Conservation (phyloP, 1,140 invertebrate species). For the Apis florea region DNA sequence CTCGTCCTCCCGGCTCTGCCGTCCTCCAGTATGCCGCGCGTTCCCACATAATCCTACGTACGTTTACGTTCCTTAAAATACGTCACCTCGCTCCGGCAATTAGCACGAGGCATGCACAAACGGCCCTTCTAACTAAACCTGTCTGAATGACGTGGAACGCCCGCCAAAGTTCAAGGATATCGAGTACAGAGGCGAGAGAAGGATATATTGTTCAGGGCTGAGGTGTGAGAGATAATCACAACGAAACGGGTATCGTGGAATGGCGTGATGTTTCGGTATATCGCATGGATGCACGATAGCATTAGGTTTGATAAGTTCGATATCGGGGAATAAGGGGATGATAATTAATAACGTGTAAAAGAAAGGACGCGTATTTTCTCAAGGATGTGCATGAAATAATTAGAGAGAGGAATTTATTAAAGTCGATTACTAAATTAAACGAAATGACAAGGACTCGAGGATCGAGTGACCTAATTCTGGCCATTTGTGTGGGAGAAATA, state of each 20-base stretch:
- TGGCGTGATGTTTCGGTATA: background rate
- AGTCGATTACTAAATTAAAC: background rate
- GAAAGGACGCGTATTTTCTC: background rate
- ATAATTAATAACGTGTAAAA: background rate
- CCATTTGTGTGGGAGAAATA: background rate
- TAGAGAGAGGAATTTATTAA: background rate
- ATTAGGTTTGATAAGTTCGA: background rate
- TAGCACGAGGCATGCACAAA: conserved; percentile 45
- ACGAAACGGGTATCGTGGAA: background rate
- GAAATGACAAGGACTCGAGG: too few species aligned
- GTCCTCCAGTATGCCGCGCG: background rate
- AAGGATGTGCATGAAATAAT: background rate
- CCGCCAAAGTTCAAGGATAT: conserved; percentile 39
- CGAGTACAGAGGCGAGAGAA: background rate
- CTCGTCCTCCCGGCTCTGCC: conserved; percentile 22
- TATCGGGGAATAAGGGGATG: too few species aligned
- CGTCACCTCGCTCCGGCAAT: conserved; percentile 50
- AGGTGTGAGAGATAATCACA: conserved; percentile 9
- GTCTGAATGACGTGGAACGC: background rate
- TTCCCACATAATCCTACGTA: conserved; percentile 34
- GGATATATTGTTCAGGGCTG: conserved; percentile 10
- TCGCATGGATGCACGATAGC: background rate
- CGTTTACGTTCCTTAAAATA: conserved; percentile 52
- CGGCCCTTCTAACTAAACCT: conserved; percentile 39
- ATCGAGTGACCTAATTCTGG: background rate